Evolutionary conservation across 2,797 vertebrate species (phyloP).

Genomic region (Odontamblyopus lacepedii): DNA sequence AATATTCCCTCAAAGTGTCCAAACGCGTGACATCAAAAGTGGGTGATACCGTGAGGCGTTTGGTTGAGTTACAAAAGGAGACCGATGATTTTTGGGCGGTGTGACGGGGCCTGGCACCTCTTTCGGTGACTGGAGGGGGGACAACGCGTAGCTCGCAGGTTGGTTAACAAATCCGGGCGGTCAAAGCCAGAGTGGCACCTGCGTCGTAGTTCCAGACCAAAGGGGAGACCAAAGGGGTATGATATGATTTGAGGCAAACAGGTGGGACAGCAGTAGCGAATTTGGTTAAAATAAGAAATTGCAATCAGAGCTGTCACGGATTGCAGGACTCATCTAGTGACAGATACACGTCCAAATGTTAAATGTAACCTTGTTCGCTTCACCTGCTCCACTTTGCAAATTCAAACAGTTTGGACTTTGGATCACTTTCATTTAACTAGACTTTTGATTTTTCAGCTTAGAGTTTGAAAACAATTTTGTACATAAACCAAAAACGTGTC

Average conservation of each 20-base stretch:
- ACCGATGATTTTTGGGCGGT: constrained; percentile 30
- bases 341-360: not conserved
- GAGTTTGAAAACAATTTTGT: too few relatives aligned
- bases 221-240: not conserved
- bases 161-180: constrained; percentile 52
- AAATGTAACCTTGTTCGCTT: not conserved
- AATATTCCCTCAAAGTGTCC: constrained; percentile 82
- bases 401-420: not conserved
- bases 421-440: too few relatives aligned
- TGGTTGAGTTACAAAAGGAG: constrained; percentile 11
- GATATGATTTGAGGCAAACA: not conserved
- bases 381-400: not conserved
- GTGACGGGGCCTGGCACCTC: constrained; percentile 57
- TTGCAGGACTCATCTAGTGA: not conserved
- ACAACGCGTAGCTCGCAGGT: constrained; percentile 53
- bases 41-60: constrained; percentile 55
- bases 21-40: constrained; percentile 77
- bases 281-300: not conserved
- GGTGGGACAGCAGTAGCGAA: not conserved
- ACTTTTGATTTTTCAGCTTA: too few relatives aligned
- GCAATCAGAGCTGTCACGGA: not conserved
- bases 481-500: too few relatives aligned
- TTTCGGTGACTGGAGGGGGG: constrained; percentile 50
- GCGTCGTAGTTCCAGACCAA: constrained; percentile 41
- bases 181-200: constrained; percentile 42